Conservation (phyloP, 37 sponge, comb jelly and placozoan genomes). For the Aphrocallistes beatrix region DNA sequence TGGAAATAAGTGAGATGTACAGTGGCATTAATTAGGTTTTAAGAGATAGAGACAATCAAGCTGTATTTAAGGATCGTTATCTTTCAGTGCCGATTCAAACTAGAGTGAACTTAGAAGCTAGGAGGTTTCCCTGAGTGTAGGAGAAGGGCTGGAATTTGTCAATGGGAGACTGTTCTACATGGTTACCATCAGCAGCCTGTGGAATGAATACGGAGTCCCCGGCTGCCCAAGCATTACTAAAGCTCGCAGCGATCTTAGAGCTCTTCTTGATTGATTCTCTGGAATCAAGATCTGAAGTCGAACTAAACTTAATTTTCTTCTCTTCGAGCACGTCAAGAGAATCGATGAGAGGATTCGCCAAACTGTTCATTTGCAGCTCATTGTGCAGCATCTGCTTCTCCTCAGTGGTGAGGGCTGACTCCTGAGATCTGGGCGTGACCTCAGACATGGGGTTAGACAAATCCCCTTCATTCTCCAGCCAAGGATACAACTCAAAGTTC, state of each 20-base stretch:
- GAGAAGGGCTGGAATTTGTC: not conserved
- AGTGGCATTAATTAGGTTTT: too few species aligned
- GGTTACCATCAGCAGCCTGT: not conserved
- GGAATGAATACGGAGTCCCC: not conserved
- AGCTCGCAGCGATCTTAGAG: slow-evolving; percentile 3
- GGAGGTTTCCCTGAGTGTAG: not conserved
- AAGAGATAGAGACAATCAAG: too few species aligned
- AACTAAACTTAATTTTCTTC: not conserved
- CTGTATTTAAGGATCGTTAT: too few species aligned
- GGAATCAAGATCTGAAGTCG: not conserved
- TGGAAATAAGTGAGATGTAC: too few species aligned
- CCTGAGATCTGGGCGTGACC: not conserved
- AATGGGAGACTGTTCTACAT: not conserved
- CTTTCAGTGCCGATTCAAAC: too few species aligned
- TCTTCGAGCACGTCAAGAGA: not conserved
- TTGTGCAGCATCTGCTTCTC: slow-evolving; percentile 14
- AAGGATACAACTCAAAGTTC: not conserved
- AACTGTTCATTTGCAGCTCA: not conserved
- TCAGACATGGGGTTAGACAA: not conserved
- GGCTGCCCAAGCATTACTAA: not conserved
- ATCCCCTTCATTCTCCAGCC: not conserved
- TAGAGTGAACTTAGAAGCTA: not conserved
- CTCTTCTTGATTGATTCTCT: not conserved
- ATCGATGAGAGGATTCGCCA: not conserved
- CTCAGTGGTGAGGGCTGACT: slow-evolving; percentile 1